A percentile compares a stretch with the other conserved stretches of the same genome.
Evolutionary conservation across 2,888 invertebrate species (phyloP).

Genomic region (Diaphora mendica): DNA sequence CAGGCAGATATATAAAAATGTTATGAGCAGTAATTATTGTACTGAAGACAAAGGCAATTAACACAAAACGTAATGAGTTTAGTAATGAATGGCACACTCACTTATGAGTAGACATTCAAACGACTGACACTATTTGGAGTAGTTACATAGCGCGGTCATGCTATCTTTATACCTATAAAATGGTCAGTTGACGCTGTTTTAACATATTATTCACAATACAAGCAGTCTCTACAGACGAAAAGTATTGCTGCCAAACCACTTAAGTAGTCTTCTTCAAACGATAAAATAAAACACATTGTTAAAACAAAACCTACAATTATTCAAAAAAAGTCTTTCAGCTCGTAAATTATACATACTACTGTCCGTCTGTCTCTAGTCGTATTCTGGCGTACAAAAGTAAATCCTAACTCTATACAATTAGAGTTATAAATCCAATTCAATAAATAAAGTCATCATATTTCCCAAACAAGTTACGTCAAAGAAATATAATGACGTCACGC

Average conservation of each 20-base stretch:
- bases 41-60: too few species aligned
- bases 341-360: background rate
- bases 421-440: background rate
- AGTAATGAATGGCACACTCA: too few species aligned
- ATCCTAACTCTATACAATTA: background rate
- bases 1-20: too few species aligned
- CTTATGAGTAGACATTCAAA: too few species aligned
- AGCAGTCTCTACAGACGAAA: background rate
- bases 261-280: background rate
- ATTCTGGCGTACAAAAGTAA: background rate
- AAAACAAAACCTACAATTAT: background rate
- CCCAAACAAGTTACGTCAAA: constrained; percentile 2
- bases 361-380: background rate
- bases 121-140: too few species aligned
- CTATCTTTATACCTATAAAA: too few species aligned
- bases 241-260: background rate
- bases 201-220: too few species aligned
- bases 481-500: constrained; percentile 14
- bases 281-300: background rate
- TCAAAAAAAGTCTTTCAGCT: background rate
- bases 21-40: too few species aligned
- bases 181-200: background rate
- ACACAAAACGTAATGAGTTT: too few species aligned
- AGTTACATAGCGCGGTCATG: too few species aligned
- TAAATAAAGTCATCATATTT: background rate